Base-by-base conservation (phyloP, 2,113 vertebrate genomes). In the Labrus mixtus region DNA sequence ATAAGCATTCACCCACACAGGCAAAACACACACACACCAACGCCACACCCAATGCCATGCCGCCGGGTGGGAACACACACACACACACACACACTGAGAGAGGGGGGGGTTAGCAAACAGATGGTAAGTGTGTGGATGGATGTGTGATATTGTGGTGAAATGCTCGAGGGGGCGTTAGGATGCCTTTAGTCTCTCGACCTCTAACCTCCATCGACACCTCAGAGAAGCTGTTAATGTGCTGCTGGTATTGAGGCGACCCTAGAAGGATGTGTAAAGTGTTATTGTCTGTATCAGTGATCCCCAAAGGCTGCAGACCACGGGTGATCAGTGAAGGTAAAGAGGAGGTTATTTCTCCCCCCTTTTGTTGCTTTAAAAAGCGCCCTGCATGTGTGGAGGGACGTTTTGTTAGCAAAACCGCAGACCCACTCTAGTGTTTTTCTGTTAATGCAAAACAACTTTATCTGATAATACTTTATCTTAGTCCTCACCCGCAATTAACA, bases 1-100 rank as follows among this genome's bases (percentile, higher is more conserved):
- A 93, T 91, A 92, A 93, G 74, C 66, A 82, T 77, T 83, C 78
- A 87, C 46, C 83, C 76, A 70, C 57, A 48, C 66, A 57, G 75
- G 61, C 73, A 81, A 79, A 71, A 37, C 68, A 85, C 41, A 59
- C 69, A 72, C 78, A 50, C 75, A 68, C 67, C 22, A 58, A 25
- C 15, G 23, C 78, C 80, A 85, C 83, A 82, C 76, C 68, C 78
- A 48, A 41, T 60, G 43, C 72, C 74, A 86, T 64, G 63, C 79
- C 77, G 57, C 56, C 8, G 68, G n/a, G 36, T 76, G 59, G 22
- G 43, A 20, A 79, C 57, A 20, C 37, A 53, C 53, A 62, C 36
- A 76, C 20, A 79, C 57, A 20, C 37, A 53, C 53, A 62, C 36
- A 76, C 20, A 76, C 22, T 33, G 45, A 45, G 19, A 43, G 56